Evolutionary conservation across 1,140 invertebrate species (phyloP), one percentile per base, ranked within the genome.

Genomic region (Aphelinus certus): DNA sequence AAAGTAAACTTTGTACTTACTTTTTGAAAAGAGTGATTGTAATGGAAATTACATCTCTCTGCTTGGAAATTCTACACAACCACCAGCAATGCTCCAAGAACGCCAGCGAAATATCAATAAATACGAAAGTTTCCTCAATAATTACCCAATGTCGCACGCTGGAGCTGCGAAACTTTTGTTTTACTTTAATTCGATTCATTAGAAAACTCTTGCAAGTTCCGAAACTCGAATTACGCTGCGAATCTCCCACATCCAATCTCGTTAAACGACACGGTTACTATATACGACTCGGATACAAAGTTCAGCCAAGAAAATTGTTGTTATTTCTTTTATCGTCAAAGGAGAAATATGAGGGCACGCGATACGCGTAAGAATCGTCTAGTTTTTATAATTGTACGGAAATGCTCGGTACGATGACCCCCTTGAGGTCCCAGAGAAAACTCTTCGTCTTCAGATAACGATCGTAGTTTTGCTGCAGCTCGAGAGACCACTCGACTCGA

Each of bases 281-380:
- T 26, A 26, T 26, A 26, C 26, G 26, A 26, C 26, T 26, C 26
- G 26, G 26, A 26, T 26, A 26, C 26, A 0, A 26, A 26, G 26
- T 26, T 1, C n/a, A 42, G 1, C 9, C 4, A 26, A 55, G 5
- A 66, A 55, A 66, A 53, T 55, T 45, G 51, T 66, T 49, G 64
- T 53, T 66, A 55, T 66, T 66, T 66, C 64, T 53, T 66, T 53
- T 55, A 66, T 55, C 46, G 55, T 42, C 49, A 9, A 66, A 55
- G 64, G 43, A 66, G 5, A 66, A 55, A 66, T 66, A 66, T 42
- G 64, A 66, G n/a, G 49, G 60, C 45, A 10, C 10, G n/a, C 47
- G 49, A 66, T 5, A 55, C 49, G 3, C 51, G 49, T 48, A 3
- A 51, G 51, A 55, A 65, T 65, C 10, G 63, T 65, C 48, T 65